phyloP scores from a whole-genome alignment of 2,888 invertebrate genomes.

The Agapostemon virescens region DNA sequence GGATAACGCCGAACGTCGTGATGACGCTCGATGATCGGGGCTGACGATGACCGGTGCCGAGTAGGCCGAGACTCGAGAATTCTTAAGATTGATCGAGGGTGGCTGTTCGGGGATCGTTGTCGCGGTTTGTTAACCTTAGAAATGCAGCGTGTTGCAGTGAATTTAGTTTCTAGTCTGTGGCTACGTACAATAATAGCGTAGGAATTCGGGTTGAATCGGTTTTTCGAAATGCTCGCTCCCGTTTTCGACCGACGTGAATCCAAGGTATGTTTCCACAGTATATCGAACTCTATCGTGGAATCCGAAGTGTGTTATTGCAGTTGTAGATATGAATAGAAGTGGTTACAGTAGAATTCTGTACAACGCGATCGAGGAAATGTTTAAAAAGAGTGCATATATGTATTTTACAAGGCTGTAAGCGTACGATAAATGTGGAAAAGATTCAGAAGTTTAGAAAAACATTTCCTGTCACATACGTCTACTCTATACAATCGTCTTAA shows the following conservation, averaged over 20 bases:
- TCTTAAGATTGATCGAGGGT: background rate
- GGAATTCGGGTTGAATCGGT: background rate
- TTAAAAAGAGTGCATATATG: background rate
- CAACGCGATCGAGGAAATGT: background rate
- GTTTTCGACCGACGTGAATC: background rate
- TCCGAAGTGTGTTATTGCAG: background rate
- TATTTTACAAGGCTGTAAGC: background rate
- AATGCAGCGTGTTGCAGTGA: background rate
- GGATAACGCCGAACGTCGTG: conserved; percentile 9
- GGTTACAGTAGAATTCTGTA: background rate
- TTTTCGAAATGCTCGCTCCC: background rate
- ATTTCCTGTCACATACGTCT: background rate
- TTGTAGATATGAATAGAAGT: background rate
- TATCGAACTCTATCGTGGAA: background rate
- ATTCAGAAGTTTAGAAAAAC: background rate
- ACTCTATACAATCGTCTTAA: background rate
- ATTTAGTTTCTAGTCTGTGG: background rate
- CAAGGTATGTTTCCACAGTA: background rate
- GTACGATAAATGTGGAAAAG: background rate
- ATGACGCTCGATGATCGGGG: conserved; percentile 14
- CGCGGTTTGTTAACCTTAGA: background rate
- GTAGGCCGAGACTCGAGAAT: conserved; percentile 19
- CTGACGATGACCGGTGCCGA: background rate
- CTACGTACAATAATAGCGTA: background rate
- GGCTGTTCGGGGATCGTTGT: background rate